A percentile compares a stretch with the other conserved stretches of the same genome.
Evolutionary conservation across 2,888 invertebrate genomes (phyloP).

Genomic region (Cancer borealis): DNA sequence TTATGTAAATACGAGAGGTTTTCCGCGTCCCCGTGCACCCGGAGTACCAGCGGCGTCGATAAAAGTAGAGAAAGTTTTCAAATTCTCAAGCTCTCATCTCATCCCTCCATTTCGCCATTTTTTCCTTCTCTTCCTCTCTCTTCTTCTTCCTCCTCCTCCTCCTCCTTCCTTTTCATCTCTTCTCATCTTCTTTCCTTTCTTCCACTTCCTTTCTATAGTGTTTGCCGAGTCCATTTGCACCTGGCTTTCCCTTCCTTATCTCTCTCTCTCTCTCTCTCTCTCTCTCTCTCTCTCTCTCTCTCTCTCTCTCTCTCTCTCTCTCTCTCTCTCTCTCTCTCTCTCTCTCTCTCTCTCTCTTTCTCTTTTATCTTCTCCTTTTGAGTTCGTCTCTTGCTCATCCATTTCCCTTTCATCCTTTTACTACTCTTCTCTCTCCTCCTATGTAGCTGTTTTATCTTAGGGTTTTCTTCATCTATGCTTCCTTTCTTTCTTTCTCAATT

Average conservation of each 20-base stretch:
- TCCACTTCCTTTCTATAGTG: neutral
- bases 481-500: neutral
- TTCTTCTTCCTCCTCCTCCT: neutral
- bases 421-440: neutral
- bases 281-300: constrained; percentile 20
- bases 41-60: neutral
- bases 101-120: neutral
- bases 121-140: neutral
- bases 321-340: constrained; percentile 20
- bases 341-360: constrained; percentile 3
- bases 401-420: neutral
- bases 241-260: neutral
- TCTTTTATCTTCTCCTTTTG: neutral
- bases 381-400: neutral
- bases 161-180: neutral
- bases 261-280: constrained; percentile 20
- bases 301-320: constrained; percentile 20
- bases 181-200: neutral
- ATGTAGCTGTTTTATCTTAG: neutral
- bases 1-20: neutral
- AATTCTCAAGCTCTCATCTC: neutral
- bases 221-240: neutral
- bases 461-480: neutral
- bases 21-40: neutral
- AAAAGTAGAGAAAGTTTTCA: neutral